Evolutionary conservation across 2,888 invertebrate species (phyloP), one percentile per base, ranked within the genome.

Genomic region (Sialis fuliginosa): DNA sequence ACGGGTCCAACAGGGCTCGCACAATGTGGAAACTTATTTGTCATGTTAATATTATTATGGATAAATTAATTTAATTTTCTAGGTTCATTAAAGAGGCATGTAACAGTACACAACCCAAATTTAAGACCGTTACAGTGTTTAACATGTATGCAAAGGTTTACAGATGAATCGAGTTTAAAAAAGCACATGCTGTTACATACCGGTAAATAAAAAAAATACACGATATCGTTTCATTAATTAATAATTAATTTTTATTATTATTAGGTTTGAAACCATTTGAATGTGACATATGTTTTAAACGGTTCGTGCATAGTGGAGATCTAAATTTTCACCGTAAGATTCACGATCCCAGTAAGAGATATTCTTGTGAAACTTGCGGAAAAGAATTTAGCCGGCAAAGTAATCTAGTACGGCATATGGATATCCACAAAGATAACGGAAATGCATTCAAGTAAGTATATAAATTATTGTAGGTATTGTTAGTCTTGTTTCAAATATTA

Each of bases 151-250:
- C 61, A 64, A 9, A 58, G 64, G 8, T 69, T 67, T 52, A 56
- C 64, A 35, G 68, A 66, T 46, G 63, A 65, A 52, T 56, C 61
- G 6, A 62, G 60, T 45, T 55, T 67, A 42, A 60, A 60, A 34
- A 67, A 64, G 52, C 68, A 68, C 54, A 59, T 66, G 55, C 58
- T 65, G 39, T 64, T 63, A 5, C 69, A 69, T 51, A 58, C 65
- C 48, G 62, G 62, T 45, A 60, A 58, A 61, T 44, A 63, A 62
- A 48, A 39, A 43, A 8, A 58, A 60, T 22, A 2, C 22, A 22
- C 4, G 22, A 22, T 22, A 22, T 22, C 4, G 22, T 22, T 22
- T 22, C 22, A 22, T 22, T 22, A 2, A 22, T 22, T 22, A 2
- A 22, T 22, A 22, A 22, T 4, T 22, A 2, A 22, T 22, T 22